Base-by-base conservation (phyloP, 92 coral and sea anemone species). In the Virgularia gustaviana region DNA sequence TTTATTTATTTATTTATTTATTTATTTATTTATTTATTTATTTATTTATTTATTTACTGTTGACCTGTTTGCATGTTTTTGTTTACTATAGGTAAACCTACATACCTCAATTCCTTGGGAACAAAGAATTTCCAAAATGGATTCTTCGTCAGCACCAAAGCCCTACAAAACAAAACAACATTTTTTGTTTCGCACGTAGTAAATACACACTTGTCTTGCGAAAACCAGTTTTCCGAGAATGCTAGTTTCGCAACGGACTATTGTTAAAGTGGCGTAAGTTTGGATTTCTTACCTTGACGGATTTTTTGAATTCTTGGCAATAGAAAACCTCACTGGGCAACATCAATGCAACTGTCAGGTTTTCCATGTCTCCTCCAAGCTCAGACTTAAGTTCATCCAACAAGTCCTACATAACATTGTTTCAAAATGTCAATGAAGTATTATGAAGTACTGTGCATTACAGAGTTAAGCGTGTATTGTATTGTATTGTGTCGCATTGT, bases 361-460 rank as follows among this genome's bases (percentile, higher is more conserved):
- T 88, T 49, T 87, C 91, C 55, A 86, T 80, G 60, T 80, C 82
- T 39, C 96, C 96, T 24, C 87, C 76, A 3, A 89, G 76, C 51
- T 83, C 91, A 7, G 96, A 80, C 81, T 89, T 89, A 24, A 89
- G 79, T 53, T 89, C 96, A 15, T 83, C 91, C n/a, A 86, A 61
- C 75, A 89, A 86, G 51, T 86, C 87, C 96, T 89, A 60, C n/a
- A n/a, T n/a, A n/a, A 3, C 51, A 49, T 27, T 27, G 27, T 51
- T 1, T 3, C 20, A 23, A 11, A 29, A 9, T 23, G 16, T 29
- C 6, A 30, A 12, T 25, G 12, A 36, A 63, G 44, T 27, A 15
- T 31, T 31, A 5, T 38, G 15, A 6, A 4, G 15, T 16, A 35
- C 23, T 30, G 2, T 63, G 13, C 10, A 31, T 29, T 11, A 30